phyloP scores from a whole-genome alignment of 2,797 vertebrate genomes.

The Fringilla coelebs region DNA sequence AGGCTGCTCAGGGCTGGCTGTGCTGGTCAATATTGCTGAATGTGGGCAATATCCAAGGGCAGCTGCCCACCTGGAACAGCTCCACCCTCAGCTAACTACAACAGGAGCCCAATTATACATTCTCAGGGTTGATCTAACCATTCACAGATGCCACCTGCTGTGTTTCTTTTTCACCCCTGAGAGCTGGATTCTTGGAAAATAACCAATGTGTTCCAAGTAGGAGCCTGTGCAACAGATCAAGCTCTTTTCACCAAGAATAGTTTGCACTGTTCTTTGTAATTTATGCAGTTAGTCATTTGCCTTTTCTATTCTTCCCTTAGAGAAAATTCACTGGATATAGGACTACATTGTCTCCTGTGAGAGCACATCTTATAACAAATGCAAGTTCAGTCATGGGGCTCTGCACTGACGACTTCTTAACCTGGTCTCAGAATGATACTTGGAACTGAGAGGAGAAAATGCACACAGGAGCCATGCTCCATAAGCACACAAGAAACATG shows the following conservation, averaged over 20 bases:
- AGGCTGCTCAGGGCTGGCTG: neutral
- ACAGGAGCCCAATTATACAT: neutral
- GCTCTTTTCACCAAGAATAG: neutral
- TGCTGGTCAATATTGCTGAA: neutral
- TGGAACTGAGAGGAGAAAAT: neutral
- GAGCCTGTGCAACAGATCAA: neutral
- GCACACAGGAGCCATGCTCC: neutral
- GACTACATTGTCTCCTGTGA: neutral
- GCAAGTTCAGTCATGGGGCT: neutral
- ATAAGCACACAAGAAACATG: neutral
- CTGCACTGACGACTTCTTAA: neutral
- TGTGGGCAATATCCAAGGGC: neutral
- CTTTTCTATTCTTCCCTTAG: neutral
- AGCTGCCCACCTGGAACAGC: neutral
- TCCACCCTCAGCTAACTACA: neutral
- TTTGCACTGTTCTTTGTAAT: neutral
- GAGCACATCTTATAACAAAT: neutral
- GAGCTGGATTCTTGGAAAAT: neutral
- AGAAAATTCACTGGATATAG: neutral
- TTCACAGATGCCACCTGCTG: neutral
- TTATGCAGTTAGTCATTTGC: neutral
- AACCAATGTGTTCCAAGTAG: neutral
- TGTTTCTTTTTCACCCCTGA: neutral
- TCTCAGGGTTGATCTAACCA: neutral
- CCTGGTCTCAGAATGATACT: neutral